Evolutionary conservation across 1,140 invertebrate species (phyloP), one percentile per base, ranked within the genome.

Genomic region (Eumeta japonica): DNA sequence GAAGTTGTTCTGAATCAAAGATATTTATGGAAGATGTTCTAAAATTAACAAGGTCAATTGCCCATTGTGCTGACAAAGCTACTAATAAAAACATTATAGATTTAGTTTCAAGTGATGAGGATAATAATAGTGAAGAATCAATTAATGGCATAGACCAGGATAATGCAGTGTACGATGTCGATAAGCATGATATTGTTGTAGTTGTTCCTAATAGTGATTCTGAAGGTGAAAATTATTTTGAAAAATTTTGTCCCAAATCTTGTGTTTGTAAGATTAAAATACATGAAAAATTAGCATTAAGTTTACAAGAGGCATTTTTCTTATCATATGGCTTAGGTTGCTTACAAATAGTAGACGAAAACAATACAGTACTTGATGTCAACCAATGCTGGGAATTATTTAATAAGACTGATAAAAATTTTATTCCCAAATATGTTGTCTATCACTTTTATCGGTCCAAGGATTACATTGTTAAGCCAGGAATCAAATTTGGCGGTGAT

Each of bases 401-500:
- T 66, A 76, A 65, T 45, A 52, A 79, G 29, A 57, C 58, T 16
- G 79, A 88, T 52, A 50, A 64, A 29, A 63, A 78, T 50, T 94
- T 94, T 77, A 28, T 87, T n/a, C 70, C 79, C 19, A 83, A 81
- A 51, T 90, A 94, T 72, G 78, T 87, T 33, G 85, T 84, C 10
- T 96, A 94, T 76, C 84, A 92, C 72, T 88, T 94, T 74, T 90
- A 88, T 56, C 81, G 90, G 48, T 83, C 86, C 11, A 92, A 91
- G 75, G 90, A 89, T 16, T 96, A 92, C 89, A 80, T 94, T 32
- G 88, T 94, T 0, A 93, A 91, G 62, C 79, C 86, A 41, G 92
- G 90, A 33, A 74, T 92, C 2, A 93, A 94, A 68, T 95, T 89
- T 82, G 92, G 91, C 27, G 87, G 87, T 14, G 87, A 94, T 62